These are phyloP conservation scores for Onychomys torridus DNA, from an alignment of 2,797 vertebrate genomes.

Conservation along the genomic window DNA sequence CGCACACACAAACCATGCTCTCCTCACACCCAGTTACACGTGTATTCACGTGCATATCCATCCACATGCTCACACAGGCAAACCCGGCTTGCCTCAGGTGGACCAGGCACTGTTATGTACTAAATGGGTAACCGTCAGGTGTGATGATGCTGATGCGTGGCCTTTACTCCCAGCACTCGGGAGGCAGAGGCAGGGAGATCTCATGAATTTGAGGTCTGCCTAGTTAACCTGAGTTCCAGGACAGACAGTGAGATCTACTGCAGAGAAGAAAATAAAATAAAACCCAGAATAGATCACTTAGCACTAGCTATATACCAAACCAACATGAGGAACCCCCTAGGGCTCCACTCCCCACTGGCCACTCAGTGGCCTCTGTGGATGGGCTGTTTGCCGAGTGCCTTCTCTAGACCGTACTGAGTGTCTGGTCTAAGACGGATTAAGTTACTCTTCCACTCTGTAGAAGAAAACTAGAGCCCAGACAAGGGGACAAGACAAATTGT, in stretches of 20 bases:
- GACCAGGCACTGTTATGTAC: not conserved
- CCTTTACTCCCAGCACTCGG: not conserved
- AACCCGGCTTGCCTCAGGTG: not conserved
- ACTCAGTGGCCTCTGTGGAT: not conserved
- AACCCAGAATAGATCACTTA: not conserved
- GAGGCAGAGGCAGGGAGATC: not conserved
- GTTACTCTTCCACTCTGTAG: not conserved
- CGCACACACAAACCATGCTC: not conserved
- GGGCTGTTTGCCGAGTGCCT: not conserved
- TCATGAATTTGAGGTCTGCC: not conserved
- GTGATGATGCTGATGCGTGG: no score
- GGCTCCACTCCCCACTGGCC: not conserved
- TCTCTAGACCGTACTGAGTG: not conserved
- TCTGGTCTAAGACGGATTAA: not conserved
- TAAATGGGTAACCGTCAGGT: not conserved
- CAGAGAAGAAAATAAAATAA: not conserved
- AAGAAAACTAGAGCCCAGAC: not conserved
- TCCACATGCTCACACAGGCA: not conserved
- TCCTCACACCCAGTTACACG: not conserved
- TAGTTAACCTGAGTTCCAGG: not conserved
- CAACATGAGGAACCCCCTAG: not conserved
- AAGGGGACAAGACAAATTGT: not conserved
- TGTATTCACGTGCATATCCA: not conserved
- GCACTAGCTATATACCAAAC: not conserved
- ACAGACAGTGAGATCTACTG: not conserved